These are phyloP conservation scores for Elymnias hypermnestra DNA, from an alignment of 1,140 invertebrate species.

Conservation along the genomic window DNA sequence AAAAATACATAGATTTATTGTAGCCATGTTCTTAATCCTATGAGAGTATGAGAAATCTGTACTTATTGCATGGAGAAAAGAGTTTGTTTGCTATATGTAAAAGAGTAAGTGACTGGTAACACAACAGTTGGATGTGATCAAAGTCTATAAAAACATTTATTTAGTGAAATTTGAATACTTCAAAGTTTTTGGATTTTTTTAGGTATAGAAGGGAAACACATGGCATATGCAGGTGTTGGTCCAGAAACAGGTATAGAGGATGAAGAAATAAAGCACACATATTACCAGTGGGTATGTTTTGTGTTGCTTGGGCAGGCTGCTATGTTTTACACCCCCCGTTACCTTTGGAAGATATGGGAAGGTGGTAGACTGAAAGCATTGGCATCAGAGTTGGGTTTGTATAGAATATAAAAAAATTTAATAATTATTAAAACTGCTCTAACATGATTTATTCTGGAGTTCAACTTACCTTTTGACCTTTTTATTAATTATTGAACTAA, in stretches of 20 bases:
- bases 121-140: no score
- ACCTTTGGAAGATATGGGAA: constrained; percentile 88
- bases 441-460: not conserved
- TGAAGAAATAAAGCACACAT: constrained; percentile 82
- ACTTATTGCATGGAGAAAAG: no score
- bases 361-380: constrained; percentile 73
- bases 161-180: no score
- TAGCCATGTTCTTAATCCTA: no score
- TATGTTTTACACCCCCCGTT: constrained; percentile 84
- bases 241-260: constrained; percentile 57
- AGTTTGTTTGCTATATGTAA: no score
- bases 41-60: no score
- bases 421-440: not conserved
- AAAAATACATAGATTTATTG: no score
- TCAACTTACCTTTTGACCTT: no score
- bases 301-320: constrained; percentile 87
- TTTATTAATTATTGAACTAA: no score
- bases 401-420: not conserved
- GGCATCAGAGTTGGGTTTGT: constrained; percentile 51
- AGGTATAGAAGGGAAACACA: constrained; percentile 48
- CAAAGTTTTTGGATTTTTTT: constrained; percentile 10
- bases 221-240: constrained; percentile 54
- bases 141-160: no score
- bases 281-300: constrained; percentile 94
- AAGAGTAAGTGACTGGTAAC: no score